phyloP scores from a whole-genome alignment of 2,888 invertebrate genomes.

The Trachelus troglodyta region DNA sequence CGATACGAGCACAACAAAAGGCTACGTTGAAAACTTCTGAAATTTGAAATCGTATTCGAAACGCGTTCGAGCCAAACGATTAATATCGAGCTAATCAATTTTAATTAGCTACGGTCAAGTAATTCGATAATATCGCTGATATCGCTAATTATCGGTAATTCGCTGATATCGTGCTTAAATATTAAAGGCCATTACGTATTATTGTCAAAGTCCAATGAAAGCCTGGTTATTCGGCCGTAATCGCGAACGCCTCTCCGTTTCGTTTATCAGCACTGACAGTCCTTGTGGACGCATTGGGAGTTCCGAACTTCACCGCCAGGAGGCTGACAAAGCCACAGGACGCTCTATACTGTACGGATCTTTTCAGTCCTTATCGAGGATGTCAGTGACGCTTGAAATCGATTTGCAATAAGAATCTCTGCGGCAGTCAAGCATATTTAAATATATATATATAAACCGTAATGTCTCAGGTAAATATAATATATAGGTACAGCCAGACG shows the following conservation, averaged over 20 bases:
- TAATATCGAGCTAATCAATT: neutral
- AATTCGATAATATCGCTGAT: neutral
- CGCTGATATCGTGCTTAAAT: neutral
- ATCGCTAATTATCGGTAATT: too few species aligned
- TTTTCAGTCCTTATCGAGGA: neutral
- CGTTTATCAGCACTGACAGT: neutral
- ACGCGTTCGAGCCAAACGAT: neutral
- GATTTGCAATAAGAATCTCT: neutral
- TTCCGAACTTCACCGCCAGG: neutral
- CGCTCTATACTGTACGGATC: neutral
- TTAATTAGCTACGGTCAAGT: neutral
- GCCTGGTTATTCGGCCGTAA: neutral
- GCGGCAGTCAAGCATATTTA: neutral
- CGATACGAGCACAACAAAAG: neutral
- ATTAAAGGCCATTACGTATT: neutral
- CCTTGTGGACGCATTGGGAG: neutral
- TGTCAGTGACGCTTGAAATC: neutral
- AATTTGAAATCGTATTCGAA: neutral
- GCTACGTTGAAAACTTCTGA: neutral
- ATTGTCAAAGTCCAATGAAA: neutral
- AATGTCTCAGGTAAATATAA: neutral
- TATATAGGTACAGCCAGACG: neutral
- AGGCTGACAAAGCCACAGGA: neutral
- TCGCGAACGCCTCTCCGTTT: neutral
- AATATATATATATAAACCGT: neutral